These are phyloP conservation scores for Dryoscopus gambensis DNA, from an alignment of 2,113 vertebrate genomes.

Conservation along the genomic window DNA sequence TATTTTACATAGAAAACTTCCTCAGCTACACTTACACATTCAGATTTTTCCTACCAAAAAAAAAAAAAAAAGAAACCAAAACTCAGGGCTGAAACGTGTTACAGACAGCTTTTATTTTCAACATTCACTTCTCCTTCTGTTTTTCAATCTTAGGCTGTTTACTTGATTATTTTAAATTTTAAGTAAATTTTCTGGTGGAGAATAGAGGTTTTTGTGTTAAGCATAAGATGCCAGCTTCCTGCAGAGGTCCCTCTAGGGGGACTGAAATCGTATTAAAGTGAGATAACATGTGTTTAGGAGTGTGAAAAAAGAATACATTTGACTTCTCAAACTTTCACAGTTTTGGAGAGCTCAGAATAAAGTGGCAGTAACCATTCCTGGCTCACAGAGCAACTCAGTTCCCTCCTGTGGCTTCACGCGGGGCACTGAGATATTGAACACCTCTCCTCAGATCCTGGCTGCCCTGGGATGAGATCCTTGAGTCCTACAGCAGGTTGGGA, in stretches of 20 bases:
- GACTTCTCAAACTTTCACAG: not conserved
- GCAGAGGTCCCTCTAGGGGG: not conserved
- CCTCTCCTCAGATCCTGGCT: not conserved
- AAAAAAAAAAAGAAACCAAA: not conserved
- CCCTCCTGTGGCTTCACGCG: not conserved
- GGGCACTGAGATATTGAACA: accelerated
- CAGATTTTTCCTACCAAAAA: not conserved
- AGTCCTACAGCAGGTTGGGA: not conserved
- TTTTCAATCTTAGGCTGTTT: not conserved
- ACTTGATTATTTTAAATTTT: not conserved
- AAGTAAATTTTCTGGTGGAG: not conserved
- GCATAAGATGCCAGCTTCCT: not conserved
- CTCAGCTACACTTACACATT: not conserved
- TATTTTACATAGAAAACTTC: not conserved
- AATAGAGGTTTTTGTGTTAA: not conserved
- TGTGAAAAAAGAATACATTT: not conserved
- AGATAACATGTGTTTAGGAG: not conserved
- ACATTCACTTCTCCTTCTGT: not conserved
- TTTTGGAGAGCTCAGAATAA: not conserved
- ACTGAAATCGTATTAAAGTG: not conserved
- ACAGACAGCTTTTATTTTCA: not conserved
- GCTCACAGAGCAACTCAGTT: not conserved
- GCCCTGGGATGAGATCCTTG: not conserved
- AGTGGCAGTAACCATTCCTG: accelerated
- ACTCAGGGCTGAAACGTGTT: not conserved